These are phyloP conservation scores for Sepioteuthis lessoniana DNA, from an alignment of 2,888 invertebrate species.

Conservation along the genomic window DNA sequence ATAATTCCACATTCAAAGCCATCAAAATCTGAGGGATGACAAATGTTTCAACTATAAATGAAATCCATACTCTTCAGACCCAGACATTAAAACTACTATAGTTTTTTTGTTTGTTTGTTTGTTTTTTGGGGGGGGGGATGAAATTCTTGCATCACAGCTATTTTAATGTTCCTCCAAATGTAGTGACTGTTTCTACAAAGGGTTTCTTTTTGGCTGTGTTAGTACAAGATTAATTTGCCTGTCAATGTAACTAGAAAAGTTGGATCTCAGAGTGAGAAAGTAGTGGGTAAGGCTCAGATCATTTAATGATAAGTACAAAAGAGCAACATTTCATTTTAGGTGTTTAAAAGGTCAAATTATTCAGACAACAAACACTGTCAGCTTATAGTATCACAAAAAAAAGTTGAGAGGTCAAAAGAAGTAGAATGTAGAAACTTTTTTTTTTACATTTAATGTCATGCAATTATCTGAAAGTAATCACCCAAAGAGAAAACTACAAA, in stretches of 20 bases:
- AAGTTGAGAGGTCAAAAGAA: neutral
- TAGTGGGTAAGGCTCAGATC: neutral
- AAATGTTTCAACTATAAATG: neutral
- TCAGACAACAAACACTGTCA: neutral
- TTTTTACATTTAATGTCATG: neutral
- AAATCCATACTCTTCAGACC: no score
- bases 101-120: neutral
- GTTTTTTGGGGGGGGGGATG: no score
- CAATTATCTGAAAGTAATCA: neutral
- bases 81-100: neutral
- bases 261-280: neutral
- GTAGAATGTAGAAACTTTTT: neutral
- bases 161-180: neutral
- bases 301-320: neutral
- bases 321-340: neutral
- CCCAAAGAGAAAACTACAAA: neutral
- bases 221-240: neutral
- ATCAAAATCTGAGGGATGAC: neutral
- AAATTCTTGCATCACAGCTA: neutral
- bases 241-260: neutral
- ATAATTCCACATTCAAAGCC: neutral
- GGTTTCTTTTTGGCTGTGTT: neutral
- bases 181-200: neutral
- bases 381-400: neutral
- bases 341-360: neutral